A percentile compares a stretch with the other conserved stretches of the same genome.
These are phyloP conservation scores for Drosophila peninsularis DNA, from an alignment of 2,888 invertebrate species.

Conservation along the genomic window DNA sequence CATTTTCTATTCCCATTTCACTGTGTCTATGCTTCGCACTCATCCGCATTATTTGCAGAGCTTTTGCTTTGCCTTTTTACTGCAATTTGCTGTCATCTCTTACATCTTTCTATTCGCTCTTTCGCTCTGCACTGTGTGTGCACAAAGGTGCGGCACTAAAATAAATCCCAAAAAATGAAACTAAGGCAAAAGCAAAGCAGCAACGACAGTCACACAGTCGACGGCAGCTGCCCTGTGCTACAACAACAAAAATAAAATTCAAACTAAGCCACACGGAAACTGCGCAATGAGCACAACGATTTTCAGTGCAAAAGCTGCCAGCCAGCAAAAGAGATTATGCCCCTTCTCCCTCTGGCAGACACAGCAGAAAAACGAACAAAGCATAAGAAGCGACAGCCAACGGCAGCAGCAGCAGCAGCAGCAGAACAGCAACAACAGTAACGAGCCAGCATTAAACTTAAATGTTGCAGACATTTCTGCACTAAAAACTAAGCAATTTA, in stretches of 20 bases:
- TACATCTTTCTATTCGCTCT: background rate
- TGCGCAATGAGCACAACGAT: slow-evolving; percentile 71
- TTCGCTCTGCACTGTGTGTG: slow-evolving; percentile 7
- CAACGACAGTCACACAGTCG: slow-evolving; percentile 7
- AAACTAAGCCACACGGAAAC: slow-evolving; percentile 72
- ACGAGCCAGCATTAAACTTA: slow-evolving; percentile 70
- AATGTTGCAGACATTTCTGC: slow-evolving; percentile 78
- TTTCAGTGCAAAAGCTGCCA: slow-evolving; percentile 52
- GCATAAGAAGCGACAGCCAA: slow-evolving; percentile 50
- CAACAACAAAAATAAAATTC: slow-evolving; percentile 50
- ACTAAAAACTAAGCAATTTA: slow-evolving; percentile 77
- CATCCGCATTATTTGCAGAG: slow-evolving; percentile 13
- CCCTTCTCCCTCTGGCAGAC: slow-evolving; percentile 12
- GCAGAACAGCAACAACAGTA: slow-evolving; percentile 47
- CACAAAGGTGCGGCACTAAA: slow-evolving; percentile 51
- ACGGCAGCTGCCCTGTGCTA: slow-evolving; percentile 26
- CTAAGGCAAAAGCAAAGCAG: slow-evolving; percentile 23
- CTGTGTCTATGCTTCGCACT: background rate
- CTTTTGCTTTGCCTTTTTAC: slow-evolving; percentile 14
- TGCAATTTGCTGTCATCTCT: slow-evolving; percentile 13
- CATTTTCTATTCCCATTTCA: background rate
- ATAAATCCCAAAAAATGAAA: slow-evolving; percentile 33
- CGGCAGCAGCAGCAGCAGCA: slow-evolving; percentile 28
- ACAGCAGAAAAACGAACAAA: slow-evolving; percentile 35
- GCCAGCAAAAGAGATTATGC: slow-evolving; percentile 55